These are phyloP conservation scores for Sander vitreus DNA, from an alignment of 2,113 vertebrate genomes.

Conservation along the genomic window DNA sequence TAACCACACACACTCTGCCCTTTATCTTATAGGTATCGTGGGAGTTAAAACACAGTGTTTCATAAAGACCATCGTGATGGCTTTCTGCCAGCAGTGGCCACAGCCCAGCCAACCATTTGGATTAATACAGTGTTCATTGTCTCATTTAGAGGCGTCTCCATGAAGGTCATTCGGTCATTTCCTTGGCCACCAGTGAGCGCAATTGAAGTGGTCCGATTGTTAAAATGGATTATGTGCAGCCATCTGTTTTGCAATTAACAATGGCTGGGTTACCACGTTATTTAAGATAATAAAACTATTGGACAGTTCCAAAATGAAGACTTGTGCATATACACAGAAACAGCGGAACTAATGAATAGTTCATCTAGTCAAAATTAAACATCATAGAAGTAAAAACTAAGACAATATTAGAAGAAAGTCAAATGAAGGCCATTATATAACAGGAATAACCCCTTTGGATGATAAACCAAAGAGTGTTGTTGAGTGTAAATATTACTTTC, in stretches of 20 bases:
- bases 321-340: conserved; percentile 64
- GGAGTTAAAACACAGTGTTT: conserved; percentile 71
- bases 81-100: conserved; percentile 64
- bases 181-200: conserved; percentile 63
- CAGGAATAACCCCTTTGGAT: neutral
- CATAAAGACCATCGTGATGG: conserved; percentile 64
- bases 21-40: conserved; percentile 68
- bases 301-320: conserved; percentile 65
- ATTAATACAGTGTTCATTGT: conserved; percentile 76
- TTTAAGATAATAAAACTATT: conserved; percentile 76
- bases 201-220: conserved; percentile 72
- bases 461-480: neutral
- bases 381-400: conserved; percentile 18
- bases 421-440: conserved; percentile 16
- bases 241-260: conserved; percentile 82
- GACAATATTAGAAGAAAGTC: conserved; percentile 45
- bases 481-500: neutral
- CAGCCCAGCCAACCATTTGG: conserved; percentile 59
- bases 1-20: conserved; percentile 56
- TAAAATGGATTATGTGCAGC: conserved; percentile 82
- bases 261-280: conserved; percentile 72
- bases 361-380: conserved; percentile 52
- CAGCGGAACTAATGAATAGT: conserved; percentile 77
- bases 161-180: conserved; percentile 79
- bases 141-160: conserved; percentile 69